Percentiles rank a stretch among this genome's conserved stretches.
Conservation (phyloP, 2,888 invertebrate species). For the Agriopis leucophaearia region DNA sequence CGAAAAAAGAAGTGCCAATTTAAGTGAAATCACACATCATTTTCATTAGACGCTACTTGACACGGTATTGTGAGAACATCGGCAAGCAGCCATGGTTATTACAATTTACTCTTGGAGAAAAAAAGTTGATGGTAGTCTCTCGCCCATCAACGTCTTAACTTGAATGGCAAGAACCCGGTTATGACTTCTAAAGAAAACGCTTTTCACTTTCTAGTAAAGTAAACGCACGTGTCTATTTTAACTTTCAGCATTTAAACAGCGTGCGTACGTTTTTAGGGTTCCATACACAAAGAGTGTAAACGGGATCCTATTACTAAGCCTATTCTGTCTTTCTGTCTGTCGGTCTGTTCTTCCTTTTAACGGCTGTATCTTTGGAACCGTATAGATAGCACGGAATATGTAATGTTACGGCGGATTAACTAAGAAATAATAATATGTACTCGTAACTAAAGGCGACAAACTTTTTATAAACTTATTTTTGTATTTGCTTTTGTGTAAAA, state of each 20-base stretch:
- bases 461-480: no score
- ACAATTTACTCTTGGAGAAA: conserved; percentile 17
- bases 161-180: conserved; percentile 24
- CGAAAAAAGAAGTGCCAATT: conserved; percentile 27
- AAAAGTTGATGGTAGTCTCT: conserved; percentile 5
- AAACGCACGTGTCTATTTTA: conserved; percentile 8
- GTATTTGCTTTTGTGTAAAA: no score
- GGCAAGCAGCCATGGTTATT: conserved; percentile 10
- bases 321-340: no score
- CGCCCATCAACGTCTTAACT: conserved; percentile 13
- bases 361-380: no score
- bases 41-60: conserved; percentile 29
- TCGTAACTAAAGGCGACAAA: no score
- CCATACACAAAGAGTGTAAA: no score
- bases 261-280: background rate
- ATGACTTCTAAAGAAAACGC: conserved; percentile 25
- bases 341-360: no score
- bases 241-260: conserved; percentile 13
- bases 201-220: conserved; percentile 29
- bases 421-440: no score
- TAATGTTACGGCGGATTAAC: no score
- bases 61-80: conserved; percentile 11
- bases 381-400: no score
- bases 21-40: conserved; percentile 29
- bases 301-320: no score